phyloP scores from a whole-genome alignment of 2,888 invertebrate species.

The Phengaris alcon region DNA sequence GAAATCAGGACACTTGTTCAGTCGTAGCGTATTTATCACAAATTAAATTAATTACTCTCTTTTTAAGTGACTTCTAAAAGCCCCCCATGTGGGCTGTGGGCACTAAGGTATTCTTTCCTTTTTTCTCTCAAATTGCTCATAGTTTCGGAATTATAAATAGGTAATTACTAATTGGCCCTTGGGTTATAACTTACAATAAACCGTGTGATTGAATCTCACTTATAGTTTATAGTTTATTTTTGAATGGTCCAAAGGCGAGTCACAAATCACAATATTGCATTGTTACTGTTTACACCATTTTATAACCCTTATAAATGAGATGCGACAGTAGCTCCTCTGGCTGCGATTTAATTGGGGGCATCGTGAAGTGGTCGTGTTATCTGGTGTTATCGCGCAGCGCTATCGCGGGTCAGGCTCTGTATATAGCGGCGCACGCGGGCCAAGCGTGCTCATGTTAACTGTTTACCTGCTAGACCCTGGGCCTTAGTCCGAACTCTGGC shows the following conservation, averaged over 20 bases:
- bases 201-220: too few relatives aligned
- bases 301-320: slow-evolving; percentile 32
- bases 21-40: too few relatives aligned
- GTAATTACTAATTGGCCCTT: too few relatives aligned
- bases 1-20: too few relatives aligned
- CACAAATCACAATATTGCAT: not conserved
- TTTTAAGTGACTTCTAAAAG: too few relatives aligned
- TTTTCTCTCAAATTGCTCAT: too few relatives aligned
- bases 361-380: slow-evolving; percentile 38
- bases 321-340: slow-evolving; percentile 22
- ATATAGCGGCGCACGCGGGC: slow-evolving; percentile 63
- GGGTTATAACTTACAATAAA: too few relatives aligned
- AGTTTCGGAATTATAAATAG: too few relatives aligned
- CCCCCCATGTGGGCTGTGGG: too few relatives aligned
- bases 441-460: slow-evolving; percentile 30
- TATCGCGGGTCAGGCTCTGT: slow-evolving; percentile 66
- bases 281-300: slow-evolving; percentile 9
- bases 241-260: not conserved
- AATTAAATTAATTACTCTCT: too few relatives aligned
- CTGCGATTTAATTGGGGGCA: slow-evolving; percentile 29
- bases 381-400: slow-evolving; percentile 51
- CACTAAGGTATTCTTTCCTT: too few relatives aligned
- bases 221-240: not conserved
- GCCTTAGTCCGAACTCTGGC: not conserved
- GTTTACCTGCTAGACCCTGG: slow-evolving; percentile 41